Base-by-base conservation (phyloP, 2,888 invertebrate genomes). In the Steinernema hermaphroditum region DNA sequence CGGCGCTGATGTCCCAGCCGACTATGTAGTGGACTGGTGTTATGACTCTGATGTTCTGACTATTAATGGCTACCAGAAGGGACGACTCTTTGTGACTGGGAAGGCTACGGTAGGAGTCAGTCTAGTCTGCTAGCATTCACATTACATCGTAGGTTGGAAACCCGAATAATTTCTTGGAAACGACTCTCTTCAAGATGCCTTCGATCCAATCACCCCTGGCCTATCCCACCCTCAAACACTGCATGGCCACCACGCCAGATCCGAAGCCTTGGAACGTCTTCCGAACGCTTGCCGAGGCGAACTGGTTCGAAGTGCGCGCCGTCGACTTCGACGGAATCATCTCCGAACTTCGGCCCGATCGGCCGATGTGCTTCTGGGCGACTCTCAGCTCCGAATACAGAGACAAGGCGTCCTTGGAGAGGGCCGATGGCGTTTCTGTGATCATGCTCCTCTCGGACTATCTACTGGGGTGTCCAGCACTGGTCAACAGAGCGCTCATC, bases 401-500 rank as follows among this genome's bases (percentile, higher is more conserved):
- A 1, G 34, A 29, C 32, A 9, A 2, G 14, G 9, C 6, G 16
- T 24, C 27, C 1, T 9, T 29, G 62, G 62, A 62, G 29, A 29
- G 32, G 16, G 29, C 29, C 2, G 62, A 62, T 32, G 62, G 62
- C 29, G 27, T 29, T 8, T 29, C 62, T 2, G 62, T 62, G 34
- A n/a, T 62, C 16, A 62, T 62, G 62, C 29, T 62, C 32, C 62
- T 62, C 27, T 62, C 62, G 12, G 62, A 62, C 62, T 62, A 32
- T 32, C 62, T 62, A 29, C 27, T 62, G 1, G 62, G 62, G 8
- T 62, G 62, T 32, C 62, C 62, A 16, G 62, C 32, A 32, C 29
- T 62, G 16, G 62, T 62, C 16, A 12, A 62, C n/a, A 9, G 62
- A 8, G 62, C 62, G 32, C 34, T 62, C 6, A 24, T 29, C 6